Evolutionary conservation across 2,113 vertebrate genomes (phyloP).

Genomic region (Tragelaphus imberbis): DNA sequence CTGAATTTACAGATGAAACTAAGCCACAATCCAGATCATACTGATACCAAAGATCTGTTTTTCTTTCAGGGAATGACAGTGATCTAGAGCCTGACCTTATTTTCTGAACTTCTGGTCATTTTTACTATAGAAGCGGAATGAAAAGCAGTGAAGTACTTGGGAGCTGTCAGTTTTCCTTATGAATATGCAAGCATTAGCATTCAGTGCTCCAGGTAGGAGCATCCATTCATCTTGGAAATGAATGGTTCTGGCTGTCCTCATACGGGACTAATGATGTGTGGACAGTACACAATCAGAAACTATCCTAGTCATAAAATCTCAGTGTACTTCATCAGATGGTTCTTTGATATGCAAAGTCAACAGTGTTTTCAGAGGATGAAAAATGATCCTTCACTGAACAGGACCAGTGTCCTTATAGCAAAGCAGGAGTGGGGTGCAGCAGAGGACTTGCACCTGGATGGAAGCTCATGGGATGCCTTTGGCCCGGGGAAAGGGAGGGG

Average conservation of each 20-base stretch:
- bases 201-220: background rate
- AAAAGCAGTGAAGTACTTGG: background rate
- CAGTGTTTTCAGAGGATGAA: background rate
- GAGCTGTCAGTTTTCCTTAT: background rate
- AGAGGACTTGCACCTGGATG: background rate
- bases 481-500: background rate
- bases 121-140: background rate
- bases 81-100: background rate
- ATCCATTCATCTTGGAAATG: constrained; percentile 44
- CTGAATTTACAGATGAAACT: background rate
- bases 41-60: background rate
- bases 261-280: constrained; percentile 27
- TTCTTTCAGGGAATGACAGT: background rate
- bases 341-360: background rate
- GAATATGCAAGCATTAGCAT: background rate
- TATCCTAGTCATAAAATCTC: background rate
- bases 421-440: background rate
- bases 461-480: background rate
- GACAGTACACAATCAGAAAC: background rate
- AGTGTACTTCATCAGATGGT: background rate
- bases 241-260: background rate
- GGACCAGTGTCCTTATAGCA: background rate
- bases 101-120: background rate
- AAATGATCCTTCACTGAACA: background rate
- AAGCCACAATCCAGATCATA: background rate